Evolutionary conservation across 2,113 vertebrate genomes (phyloP).

Genomic region (Callipepla californica): DNA sequence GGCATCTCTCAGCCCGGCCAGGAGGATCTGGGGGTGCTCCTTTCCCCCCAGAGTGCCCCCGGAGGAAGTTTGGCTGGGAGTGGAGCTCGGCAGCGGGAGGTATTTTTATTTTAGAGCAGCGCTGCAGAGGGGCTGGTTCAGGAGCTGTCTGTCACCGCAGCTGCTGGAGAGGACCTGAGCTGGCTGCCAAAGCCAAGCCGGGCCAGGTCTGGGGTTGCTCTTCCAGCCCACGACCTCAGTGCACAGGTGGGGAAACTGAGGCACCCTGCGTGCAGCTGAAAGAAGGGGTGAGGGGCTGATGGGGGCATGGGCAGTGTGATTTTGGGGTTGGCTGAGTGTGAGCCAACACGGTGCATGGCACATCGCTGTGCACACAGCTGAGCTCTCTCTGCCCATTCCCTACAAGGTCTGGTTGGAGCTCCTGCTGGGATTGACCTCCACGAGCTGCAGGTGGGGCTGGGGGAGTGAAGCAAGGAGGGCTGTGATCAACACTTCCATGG

Average conservation of each 20-base stretch:
- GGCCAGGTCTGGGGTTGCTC: not conserved
- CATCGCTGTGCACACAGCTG: fast-evolving
- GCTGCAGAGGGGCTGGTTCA: constrained; percentile 67
- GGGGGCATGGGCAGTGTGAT: not conserved
- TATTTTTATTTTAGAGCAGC: constrained; percentile 74
- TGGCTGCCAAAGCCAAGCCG: constrained; percentile 19
- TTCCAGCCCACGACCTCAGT: fast-evolving
- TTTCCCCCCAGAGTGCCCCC: constrained; percentile 8
- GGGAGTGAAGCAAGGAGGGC: not conserved
- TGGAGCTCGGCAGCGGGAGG: constrained; percentile 44
- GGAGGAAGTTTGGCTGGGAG: constrained; percentile 64
- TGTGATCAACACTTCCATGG: fast-evolving
- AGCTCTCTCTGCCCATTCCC: not conserved
- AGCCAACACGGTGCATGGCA: fast-evolving
- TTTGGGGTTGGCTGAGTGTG: not conserved
- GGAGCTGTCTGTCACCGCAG: constrained; percentile 71
- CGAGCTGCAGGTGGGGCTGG: not conserved
- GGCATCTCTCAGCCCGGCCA: not conserved
- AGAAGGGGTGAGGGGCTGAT: not conserved
- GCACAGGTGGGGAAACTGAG: constrained; percentile 19
- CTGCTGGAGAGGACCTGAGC: constrained; percentile 29
- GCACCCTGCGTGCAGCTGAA: not conserved
- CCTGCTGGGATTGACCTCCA: fast-evolving
- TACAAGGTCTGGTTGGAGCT: fast-evolving
- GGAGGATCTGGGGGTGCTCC: not conserved